Evolutionary conservation across 2,888 invertebrate species (phyloP).

Genomic region (Parochlus steinenii): DNA sequence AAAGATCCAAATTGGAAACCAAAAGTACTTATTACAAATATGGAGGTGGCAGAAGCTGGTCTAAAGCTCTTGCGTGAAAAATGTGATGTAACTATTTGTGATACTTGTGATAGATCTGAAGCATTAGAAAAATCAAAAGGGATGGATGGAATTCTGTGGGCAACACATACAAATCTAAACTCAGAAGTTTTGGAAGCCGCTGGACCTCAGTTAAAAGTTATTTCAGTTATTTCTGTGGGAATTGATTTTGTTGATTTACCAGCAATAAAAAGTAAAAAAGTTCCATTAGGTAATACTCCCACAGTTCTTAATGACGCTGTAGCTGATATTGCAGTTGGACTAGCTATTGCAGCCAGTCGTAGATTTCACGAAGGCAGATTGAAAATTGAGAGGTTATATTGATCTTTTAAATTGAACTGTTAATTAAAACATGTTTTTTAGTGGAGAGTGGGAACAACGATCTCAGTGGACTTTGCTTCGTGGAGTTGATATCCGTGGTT

Average conservation of each 20-base stretch:
- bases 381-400: constrained; percentile 37
- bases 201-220: constrained; percentile 52
- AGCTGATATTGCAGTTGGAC: constrained; percentile 65
- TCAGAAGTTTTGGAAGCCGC: constrained; percentile 14
- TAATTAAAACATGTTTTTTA: too few species aligned
- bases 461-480: constrained; percentile 58
- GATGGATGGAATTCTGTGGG: constrained; percentile 27
- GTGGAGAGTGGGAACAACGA: constrained; percentile 48
- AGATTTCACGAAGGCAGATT: constrained; percentile 58
- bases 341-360: constrained; percentile 59
- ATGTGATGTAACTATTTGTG: constrained; percentile 23
- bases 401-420: constrained; percentile 9
- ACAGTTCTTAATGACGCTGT: constrained; percentile 56
- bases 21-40: constrained; percentile 42
- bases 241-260: constrained; percentile 63
- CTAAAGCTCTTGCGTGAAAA: constrained; percentile 43
- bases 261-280: constrained; percentile 49
- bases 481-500: constrained; percentile 60
- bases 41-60: constrained; percentile 43
- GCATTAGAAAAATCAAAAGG: constrained; percentile 24
- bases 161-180: constrained; percentile 21
- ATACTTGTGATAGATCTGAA: constrained; percentile 18
- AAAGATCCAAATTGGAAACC: constrained; percentile 22
- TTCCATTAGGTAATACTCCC: constrained; percentile 69
- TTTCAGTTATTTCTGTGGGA: constrained; percentile 76